Evolutionary conservation across 2,888 invertebrate species (phyloP).

Genomic region (Stenchaetothrips biformis): DNA sequence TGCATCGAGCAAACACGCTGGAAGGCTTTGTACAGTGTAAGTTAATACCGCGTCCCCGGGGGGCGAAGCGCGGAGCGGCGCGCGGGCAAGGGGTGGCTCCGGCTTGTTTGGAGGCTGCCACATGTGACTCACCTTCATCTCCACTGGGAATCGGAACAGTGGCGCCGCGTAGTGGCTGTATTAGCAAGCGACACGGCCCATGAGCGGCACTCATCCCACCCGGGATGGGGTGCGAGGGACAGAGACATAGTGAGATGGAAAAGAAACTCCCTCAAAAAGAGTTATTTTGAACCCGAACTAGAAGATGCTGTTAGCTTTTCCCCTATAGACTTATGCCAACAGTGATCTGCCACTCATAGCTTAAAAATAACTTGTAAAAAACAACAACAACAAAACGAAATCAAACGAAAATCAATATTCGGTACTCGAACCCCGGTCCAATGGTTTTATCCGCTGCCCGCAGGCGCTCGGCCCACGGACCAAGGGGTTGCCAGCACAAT

Average conservation of each 20-base stretch:
- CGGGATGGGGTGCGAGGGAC: not conserved
- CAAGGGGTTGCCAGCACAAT: no score
- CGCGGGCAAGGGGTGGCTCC: not conserved
- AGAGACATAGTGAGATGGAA: no score
- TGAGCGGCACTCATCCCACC: not conserved
- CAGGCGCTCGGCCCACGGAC: no score
- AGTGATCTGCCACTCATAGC: no score
- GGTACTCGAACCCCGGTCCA: no score
- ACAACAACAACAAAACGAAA: no score
- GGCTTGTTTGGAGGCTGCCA: not conserved
- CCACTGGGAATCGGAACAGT: not conserved
- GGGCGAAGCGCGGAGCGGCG: not conserved
- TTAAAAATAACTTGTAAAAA: no score
- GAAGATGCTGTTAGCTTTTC: not conserved
- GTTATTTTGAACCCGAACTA: not conserved
- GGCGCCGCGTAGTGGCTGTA: not conserved
- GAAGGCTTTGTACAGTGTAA: slow-evolving; percentile 21
- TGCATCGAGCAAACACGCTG: not conserved
- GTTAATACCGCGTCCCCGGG: slow-evolving; percentile 17
- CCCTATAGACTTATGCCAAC: not conserved
- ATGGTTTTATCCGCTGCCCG: no score
- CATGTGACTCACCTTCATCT: slow-evolving; percentile 24
- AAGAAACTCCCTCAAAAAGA: not conserved
- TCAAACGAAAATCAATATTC: no score
- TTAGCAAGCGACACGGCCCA: not conserved